phyloP scores from a whole-genome alignment of 1,140 invertebrate species.

The Mesaphorura yosii region DNA sequence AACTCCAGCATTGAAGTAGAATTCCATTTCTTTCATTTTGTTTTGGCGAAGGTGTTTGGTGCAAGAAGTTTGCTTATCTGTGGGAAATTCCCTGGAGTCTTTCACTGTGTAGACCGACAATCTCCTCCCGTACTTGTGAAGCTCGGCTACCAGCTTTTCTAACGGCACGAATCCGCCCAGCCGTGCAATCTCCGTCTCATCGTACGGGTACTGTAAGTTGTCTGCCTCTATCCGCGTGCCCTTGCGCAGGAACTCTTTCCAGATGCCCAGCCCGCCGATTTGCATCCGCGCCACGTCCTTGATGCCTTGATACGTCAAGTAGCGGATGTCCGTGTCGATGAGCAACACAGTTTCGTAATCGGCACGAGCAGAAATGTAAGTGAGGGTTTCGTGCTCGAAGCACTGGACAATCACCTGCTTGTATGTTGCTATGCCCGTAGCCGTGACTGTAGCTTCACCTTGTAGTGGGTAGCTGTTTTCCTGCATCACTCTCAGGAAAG shows the following conservation, averaged over 20 bases:
- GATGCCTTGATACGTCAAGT: too few species aligned
- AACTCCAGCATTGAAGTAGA: slow-evolving; percentile 22
- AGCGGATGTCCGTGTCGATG: slow-evolving; percentile 2
- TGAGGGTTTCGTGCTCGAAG: slow-evolving; percentile 15
- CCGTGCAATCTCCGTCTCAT: slow-evolving; percentile 1
- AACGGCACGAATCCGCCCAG: slow-evolving; percentile 23
- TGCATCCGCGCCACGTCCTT: too few species aligned
- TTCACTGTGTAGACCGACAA: slow-evolving; percentile 22
- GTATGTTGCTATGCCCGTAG: slow-evolving; percentile 4
- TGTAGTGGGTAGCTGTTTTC: slow-evolving; percentile 12
- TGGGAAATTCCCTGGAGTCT: slow-evolving; percentile 20
- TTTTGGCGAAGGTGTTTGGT: slow-evolving; percentile 4
- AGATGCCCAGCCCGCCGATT: slow-evolving; percentile 15
- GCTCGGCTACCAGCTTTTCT: slow-evolving; percentile 6
- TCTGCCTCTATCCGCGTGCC: slow-evolving; percentile 20
- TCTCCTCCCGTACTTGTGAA: slow-evolving; percentile 17
- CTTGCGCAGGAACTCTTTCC: slow-evolving; percentile 23
- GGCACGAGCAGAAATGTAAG: slow-evolving; percentile 12
- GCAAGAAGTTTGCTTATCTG: slow-evolving; percentile 9
- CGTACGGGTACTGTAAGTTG: slow-evolving; percentile 6
- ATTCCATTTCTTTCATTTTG: slow-evolving; percentile 18
- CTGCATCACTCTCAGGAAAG: slow-evolving; percentile 1
- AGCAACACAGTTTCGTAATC: slow-evolving; percentile 8
- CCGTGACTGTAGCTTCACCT: neutral
- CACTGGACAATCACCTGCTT: slow-evolving; percentile 20